phyloP scores from a whole-genome alignment of 2,888 invertebrate genomes.

The Cerastis leucographa region DNA sequence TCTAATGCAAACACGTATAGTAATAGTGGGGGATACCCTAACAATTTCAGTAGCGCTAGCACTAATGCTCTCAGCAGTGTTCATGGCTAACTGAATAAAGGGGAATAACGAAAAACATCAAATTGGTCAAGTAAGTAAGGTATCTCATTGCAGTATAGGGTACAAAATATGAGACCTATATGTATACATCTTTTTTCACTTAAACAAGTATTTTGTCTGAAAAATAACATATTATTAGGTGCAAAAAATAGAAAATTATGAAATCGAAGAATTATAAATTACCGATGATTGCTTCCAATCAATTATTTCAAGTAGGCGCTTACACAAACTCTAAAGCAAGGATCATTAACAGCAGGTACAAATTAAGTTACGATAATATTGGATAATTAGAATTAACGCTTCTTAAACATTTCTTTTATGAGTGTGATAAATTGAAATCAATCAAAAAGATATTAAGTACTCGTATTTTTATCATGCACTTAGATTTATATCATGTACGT shows the following conservation, averaged over 20 bases:
- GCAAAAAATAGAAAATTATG: neutral
- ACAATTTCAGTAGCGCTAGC: neutral
- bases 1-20: conserved; percentile 12
- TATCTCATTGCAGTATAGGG: neutral
- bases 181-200: neutral
- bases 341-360: conserved; percentile 1
- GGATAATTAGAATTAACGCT: neutral
- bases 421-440: conserved; percentile 1
- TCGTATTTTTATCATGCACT: neutral
- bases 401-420: neutral
- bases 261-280: neutral
- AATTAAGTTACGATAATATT: conserved; percentile 3
- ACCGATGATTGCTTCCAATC: neutral
- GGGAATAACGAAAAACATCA: neutral
- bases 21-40: neutral
- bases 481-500: neutral
- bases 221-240: neutral
- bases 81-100: neutral
- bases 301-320: conserved; percentile 5
- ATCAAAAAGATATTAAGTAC: neutral
- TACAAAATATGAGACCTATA: neutral
- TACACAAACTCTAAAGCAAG: neutral
- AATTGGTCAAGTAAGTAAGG: neutral
- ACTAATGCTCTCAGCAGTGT: neutral
- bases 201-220: neutral